Conservation (phyloP, 2,888 invertebrate genomes). For the Spicauda simplicius region DNA sequence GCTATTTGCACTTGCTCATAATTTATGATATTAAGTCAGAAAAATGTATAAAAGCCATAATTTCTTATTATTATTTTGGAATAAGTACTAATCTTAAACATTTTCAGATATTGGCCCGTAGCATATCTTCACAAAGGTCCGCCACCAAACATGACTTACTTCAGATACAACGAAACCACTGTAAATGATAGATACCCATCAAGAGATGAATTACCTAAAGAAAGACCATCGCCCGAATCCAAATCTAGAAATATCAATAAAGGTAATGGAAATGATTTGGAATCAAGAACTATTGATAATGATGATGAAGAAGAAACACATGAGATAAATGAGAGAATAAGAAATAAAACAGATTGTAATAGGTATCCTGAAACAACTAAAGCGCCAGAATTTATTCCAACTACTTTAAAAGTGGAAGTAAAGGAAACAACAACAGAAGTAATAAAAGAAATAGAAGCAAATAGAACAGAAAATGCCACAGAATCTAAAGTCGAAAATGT, state of each 20-base stretch:
- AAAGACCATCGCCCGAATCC: slow-evolving; percentile 2
- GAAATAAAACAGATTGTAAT: slow-evolving; percentile 56
- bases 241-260: slow-evolving; percentile 27
- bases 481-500: slow-evolving; percentile 41
- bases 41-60: too few species aligned
- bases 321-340: slow-evolving; percentile 62
- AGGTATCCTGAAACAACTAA: slow-evolving; percentile 36
- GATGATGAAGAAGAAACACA: slow-evolving; percentile 45
- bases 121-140: slow-evolving; percentile 92
- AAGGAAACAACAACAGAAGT: slow-evolving; percentile 44
- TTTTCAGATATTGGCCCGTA: slow-evolving; percentile 89
- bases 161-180: slow-evolving; percentile 69
- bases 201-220: slow-evolving; percentile 11
- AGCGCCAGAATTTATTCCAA: slow-evolving; percentile 26
- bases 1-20: too few species aligned
- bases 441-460: slow-evolving; percentile 36
- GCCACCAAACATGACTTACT: slow-evolving; percentile 89
- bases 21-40: too few species aligned
- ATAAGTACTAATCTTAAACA: too few species aligned
- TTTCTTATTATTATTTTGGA: too few species aligned
- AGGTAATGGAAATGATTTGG: slow-evolving; percentile 37
- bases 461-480: slow-evolving; percentile 40
- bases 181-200: slow-evolving; percentile 42
- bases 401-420: slow-evolving; percentile 36
- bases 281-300: slow-evolving; percentile 45